These are phyloP conservation scores for Harpalus rubripes DNA, from an alignment of 2,888 invertebrate species.

Conservation along the genomic window DNA sequence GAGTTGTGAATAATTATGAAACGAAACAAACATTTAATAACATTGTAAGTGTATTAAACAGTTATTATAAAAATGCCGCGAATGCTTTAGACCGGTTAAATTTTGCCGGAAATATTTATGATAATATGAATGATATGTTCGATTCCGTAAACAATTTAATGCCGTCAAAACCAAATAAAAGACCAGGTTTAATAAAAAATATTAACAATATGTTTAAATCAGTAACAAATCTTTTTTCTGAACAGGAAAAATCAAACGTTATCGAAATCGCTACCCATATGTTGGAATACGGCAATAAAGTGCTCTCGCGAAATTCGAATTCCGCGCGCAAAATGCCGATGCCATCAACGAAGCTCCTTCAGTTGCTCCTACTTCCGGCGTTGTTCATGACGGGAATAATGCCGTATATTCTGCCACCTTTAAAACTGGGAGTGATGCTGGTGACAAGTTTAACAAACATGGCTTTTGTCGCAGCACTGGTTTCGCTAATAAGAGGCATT, in stretches of 20 bases:
- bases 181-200: conserved; percentile 18
- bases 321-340: conserved; percentile 23
- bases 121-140: background rate
- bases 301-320: conserved; percentile 27
- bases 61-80: background rate
- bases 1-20: conserved; percentile 7
- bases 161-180: background rate
- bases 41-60: background rate
- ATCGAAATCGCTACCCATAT: background rate
- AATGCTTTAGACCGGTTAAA: background rate
- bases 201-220: conserved; percentile 14
- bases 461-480: conserved; percentile 82
- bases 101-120: conserved; percentile 1
- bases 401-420: conserved; percentile 84
- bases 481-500: conserved; percentile 80
- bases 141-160: background rate
- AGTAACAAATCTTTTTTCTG: conserved; percentile 26
- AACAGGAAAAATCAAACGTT: background rate
- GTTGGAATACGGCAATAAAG: conserved; percentile 20
- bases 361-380: conserved; percentile 82
- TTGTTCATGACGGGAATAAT: conserved; percentile 83
- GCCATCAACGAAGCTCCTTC: conserved; percentile 73
- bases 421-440: conserved; percentile 83
- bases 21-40: background rate
- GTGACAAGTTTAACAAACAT: conserved; percentile 84